phyloP scores from a whole-genome alignment of 2,888 invertebrate species.

The Cosmorhoe ocellata region DNA sequence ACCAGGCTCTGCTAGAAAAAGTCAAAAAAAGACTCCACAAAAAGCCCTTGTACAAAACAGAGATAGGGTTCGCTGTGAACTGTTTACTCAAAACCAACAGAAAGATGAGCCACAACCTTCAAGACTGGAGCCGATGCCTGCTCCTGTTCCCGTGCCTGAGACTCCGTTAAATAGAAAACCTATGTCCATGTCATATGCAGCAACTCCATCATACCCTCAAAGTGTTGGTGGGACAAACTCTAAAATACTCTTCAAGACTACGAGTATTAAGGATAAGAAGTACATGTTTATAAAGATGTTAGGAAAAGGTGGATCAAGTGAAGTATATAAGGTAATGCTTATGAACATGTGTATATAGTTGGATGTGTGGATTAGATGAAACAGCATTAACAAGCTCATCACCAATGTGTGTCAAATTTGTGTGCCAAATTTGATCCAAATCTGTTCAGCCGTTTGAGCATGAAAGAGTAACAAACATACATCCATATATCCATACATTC shows the following conservation, averaged over 20 bases:
- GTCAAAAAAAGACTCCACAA: slow-evolving; percentile 59
- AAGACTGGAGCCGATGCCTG: slow-evolving; percentile 26
- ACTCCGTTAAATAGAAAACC: slow-evolving; percentile 62
- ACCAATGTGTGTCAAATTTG: too few species aligned
- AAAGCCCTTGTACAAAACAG: slow-evolving; percentile 52
- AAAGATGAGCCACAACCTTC: slow-evolving; percentile 41
- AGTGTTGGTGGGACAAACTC: slow-evolving; percentile 53
- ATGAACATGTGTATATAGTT: too few species aligned
- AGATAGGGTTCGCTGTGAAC: slow-evolving; percentile 67
- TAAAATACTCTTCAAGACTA: slow-evolving; percentile 71
- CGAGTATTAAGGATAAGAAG: slow-evolving; percentile 86
- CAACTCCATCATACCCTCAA: slow-evolving; percentile 74
- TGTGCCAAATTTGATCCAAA: too few species aligned
- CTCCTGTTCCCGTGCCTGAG: slow-evolving; percentile 48
- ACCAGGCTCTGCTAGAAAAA: slow-evolving; percentile 57
- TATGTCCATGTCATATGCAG: slow-evolving; percentile 55
- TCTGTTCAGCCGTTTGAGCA: too few species aligned
- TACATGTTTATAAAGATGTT: slow-evolving; percentile 89
- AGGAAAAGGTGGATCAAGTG: slow-evolving; percentile 95
- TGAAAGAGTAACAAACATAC: too few species aligned
- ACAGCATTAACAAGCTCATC: too few species aligned
- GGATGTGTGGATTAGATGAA: too few species aligned
- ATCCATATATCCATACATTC: too few species aligned
- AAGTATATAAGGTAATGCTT: slow-evolving; percentile 84
- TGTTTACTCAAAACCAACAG: slow-evolving; percentile 52